Conservation (phyloP, 2,888 invertebrate species). For the Pristionchus maxplancki region DNA sequence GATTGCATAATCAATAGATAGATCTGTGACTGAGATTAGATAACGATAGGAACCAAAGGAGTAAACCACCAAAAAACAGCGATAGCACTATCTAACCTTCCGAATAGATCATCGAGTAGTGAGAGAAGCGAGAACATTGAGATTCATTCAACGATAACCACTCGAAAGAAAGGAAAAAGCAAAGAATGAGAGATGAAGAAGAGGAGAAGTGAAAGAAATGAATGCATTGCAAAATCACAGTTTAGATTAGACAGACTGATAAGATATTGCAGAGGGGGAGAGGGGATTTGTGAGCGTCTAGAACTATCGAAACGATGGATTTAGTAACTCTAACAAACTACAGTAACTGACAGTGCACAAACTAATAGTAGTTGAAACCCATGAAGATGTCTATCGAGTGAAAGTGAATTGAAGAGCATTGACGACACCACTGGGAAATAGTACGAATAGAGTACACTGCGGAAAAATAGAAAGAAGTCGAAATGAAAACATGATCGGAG, state of each 20-base stretch:
- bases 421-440: too few species aligned
- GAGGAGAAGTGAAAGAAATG: too few species aligned
- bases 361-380: neutral
- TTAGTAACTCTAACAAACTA: neutral
- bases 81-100: too few species aligned
- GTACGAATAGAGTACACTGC: too few species aligned
- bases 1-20: neutral
- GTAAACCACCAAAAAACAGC: too few species aligned
- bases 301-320: neutral
- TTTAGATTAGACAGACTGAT: neutral
- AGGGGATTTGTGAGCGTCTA: neutral
- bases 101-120: slow-evolving; percentile 17
- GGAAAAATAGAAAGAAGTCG: neutral
- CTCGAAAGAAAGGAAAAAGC: neutral
- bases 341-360: neutral
- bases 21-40: neutral
- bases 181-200: neutral
- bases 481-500: slow-evolving; percentile 9
- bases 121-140: neutral
- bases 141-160: slow-evolving; percentile 5
- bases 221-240: neutral
- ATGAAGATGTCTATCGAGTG: neutral
- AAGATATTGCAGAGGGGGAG: neutral
- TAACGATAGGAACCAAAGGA: too few species aligned
- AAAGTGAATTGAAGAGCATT: neutral